phyloP scores from a whole-genome alignment of 2,888 invertebrate species.

The Lepidonotus clava region DNA sequence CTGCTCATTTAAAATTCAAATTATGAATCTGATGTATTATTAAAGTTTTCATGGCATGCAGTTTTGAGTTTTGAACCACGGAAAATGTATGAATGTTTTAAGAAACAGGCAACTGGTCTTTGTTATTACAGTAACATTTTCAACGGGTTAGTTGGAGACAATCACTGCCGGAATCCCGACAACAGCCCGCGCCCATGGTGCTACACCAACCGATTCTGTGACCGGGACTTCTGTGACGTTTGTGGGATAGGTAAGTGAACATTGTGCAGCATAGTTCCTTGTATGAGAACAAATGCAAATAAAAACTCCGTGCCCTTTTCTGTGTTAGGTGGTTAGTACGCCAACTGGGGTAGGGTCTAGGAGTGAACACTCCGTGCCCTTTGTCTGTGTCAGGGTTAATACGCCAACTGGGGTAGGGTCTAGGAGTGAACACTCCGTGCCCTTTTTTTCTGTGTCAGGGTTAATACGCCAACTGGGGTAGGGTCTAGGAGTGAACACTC shows the following conservation, averaged over 20 bases:
- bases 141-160: neutral
- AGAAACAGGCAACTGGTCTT: neutral
- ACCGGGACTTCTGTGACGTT: constrained; percentile 25
- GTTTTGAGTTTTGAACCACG: too few relatives aligned
- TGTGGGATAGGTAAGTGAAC: neutral
- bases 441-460: too few relatives aligned
- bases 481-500: too few relatives aligned
- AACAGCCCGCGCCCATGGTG: constrained; percentile 30
- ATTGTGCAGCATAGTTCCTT: neutral
- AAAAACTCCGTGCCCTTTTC: neutral
- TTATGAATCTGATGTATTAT: neutral
- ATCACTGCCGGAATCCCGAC: constrained; percentile 27
- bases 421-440: too few relatives aligned
- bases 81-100: too few relatives aligned
- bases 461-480: too few relatives aligned
- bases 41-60: neutral
- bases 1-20: neutral
- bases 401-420: too few relatives aligned
- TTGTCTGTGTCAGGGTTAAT: too few relatives aligned
- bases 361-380: too few relatives aligned
- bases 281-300: neutral
- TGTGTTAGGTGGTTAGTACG: too few relatives aligned
- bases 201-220: neutral
- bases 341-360: too few relatives aligned
- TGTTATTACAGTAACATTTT: neutral